phyloP scores from a whole-genome alignment of 2,797 vertebrate genomes.

The Nannoperca obscura region DNA sequence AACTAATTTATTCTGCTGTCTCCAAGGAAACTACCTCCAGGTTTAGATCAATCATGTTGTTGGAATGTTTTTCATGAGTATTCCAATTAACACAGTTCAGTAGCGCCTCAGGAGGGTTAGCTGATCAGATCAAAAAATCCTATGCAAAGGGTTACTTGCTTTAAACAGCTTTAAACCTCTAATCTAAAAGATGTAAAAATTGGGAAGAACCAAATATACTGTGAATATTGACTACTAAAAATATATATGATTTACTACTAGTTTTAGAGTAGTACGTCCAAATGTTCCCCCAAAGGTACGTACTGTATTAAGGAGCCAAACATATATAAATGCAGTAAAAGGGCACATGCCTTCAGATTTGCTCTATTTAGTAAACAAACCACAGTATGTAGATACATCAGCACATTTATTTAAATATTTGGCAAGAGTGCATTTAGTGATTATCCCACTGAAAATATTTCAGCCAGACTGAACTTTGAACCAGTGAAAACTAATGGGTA shows the following conservation, averaged over 20 bases:
- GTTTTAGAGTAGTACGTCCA: background rate
- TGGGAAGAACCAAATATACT: background rate
- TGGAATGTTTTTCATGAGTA: slow-evolving; percentile 72
- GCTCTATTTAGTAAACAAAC: background rate
- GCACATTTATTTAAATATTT: background rate
- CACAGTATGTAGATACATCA: background rate
- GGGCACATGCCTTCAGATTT: background rate
- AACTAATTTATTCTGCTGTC: slow-evolving; percentile 77
- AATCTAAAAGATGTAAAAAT: slow-evolving; percentile 4
- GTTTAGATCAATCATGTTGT: slow-evolving; percentile 72
- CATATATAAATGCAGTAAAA: background rate
- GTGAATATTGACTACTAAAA: background rate
- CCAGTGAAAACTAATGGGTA: slow-evolving; percentile 28
- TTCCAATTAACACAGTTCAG: slow-evolving; percentile 72
- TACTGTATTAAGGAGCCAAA: background rate
- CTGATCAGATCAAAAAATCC: slow-evolving; percentile 11
- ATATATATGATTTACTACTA: background rate
- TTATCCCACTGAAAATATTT: slow-evolving; percentile 32
- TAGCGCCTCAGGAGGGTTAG: slow-evolving; percentile 45
- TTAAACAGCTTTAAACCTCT: slow-evolving; percentile 1
- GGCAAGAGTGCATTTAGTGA: slow-evolving; percentile 8
- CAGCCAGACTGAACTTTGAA: slow-evolving; percentile 51
- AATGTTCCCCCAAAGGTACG: background rate
- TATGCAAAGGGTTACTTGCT: slow-evolving; percentile 8
- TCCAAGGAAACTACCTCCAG: slow-evolving; percentile 74